Conservation (phyloP, 1,140 invertebrate genomes). For the Aricia agestis region DNA sequence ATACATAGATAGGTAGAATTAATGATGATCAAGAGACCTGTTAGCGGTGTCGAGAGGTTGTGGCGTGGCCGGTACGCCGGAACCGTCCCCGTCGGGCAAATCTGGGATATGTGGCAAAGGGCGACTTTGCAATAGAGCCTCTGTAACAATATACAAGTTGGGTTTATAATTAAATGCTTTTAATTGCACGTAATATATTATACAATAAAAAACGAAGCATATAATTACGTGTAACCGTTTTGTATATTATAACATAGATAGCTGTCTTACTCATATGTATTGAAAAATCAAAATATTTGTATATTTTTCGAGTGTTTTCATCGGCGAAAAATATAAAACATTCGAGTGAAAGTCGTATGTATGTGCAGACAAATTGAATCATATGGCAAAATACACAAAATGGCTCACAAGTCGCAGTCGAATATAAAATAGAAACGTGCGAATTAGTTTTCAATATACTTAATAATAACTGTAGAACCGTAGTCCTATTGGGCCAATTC, state of each 20-base stretch:
- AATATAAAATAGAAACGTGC: not conserved
- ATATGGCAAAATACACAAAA: constrained; percentile 6
- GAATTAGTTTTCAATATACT: not conserved
- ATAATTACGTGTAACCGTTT: constrained; percentile 15
- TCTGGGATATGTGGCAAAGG: constrained; percentile 92
- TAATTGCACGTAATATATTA: constrained; percentile 13
- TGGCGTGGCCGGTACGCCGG: constrained; percentile 65
- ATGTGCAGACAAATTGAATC: not conserved
- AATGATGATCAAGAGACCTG: constrained; percentile 40
- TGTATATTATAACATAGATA: constrained; percentile 14
- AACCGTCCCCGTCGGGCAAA: constrained; percentile 80
- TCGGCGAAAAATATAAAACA: constrained; percentile 1
- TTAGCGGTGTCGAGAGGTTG: constrained; percentile 68
- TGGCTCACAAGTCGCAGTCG: not conserved
- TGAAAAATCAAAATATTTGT: not conserved
- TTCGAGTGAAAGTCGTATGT: not conserved
- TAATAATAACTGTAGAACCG: not conserved
- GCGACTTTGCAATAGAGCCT: constrained; percentile 92
- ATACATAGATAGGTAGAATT: constrained; percentile 8
- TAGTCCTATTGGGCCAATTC: not conserved
- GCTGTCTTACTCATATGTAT: not conserved
- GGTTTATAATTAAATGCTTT: constrained; percentile 17
- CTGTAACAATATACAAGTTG: constrained; percentile 78
- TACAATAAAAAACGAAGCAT: constrained; percentile 12
- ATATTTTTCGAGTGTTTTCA: not conserved